Base-by-base conservation (phyloP, 2,797 vertebrate genomes). In the Eulemur coronatus region DNA sequence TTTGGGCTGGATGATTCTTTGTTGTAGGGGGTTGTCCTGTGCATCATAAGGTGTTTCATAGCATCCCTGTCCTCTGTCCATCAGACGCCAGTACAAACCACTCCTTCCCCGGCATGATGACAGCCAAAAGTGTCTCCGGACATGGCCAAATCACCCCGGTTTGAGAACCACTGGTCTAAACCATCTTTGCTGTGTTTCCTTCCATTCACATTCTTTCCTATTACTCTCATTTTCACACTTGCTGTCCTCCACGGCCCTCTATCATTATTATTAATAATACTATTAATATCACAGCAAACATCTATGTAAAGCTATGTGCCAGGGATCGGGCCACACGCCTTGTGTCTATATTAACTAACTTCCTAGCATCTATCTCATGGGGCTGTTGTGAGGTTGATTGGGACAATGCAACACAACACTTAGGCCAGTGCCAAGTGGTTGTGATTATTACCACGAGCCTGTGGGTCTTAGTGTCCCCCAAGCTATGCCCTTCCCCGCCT, bases 361-460 rank as follows among this genome's bases (percentile, higher is more conserved):
- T 90, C 57, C 12, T 35, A 52, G 65, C 24, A 2, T 57, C 69
- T 15, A 2, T 57, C 57, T 85, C 79, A 0, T 2, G 0, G 52
- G 80, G 14, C 35, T 50, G 20, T 5, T 20, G 50, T 9, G 59
- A 52, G 38, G 41, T 0, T 2, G 84, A 33, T 26, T 28, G 2
- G 5, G 5, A 52, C 22, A 38, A 33, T 57, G 35, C 30, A 17
- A 11, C 8, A 10, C 38, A 33, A 15, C 61, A 48, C 33, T 35
- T 5, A 35, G 41, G 41, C 70, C 65, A 10, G 46, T 3, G 30
- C 72, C 13, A 33, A 75, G 41, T 28, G 20, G 82, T 9, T 5
- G 70, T 1, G 2, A 0, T 33, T 35, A 4, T 80, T 28, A 15
- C 5, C 15, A 10, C 5, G 4, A 0, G 30, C 13, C 5, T 2